These are phyloP conservation scores for Eptatretus atami DNA, from an alignment of 2,797 vertebrate species.

Conservation along the genomic window DNA sequence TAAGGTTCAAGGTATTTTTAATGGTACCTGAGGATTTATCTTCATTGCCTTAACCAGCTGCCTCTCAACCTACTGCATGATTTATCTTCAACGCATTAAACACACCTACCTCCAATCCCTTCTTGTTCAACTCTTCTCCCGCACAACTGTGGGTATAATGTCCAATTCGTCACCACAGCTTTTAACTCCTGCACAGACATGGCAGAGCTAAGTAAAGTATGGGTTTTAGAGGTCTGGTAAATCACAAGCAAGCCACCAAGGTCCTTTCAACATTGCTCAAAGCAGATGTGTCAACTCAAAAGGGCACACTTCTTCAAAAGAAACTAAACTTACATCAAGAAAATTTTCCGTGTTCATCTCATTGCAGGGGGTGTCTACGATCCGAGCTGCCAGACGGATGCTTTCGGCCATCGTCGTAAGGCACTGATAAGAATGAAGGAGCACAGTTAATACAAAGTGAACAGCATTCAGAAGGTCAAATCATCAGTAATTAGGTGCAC, in stretches of 20 bases:
- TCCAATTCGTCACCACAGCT: conserved; percentile 39
- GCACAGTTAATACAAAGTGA: background rate
- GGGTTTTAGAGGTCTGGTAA: too few species aligned
- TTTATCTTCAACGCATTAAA: too few species aligned
- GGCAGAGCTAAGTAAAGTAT: too few species aligned
- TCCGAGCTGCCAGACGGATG: conserved; percentile 56
- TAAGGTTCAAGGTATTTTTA: too few species aligned
- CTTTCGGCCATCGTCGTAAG: conserved; percentile 44
- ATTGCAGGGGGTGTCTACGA: conserved; percentile 75
- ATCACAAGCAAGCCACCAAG: too few species aligned
- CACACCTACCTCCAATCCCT: conserved; percentile 49
- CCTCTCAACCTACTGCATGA: too few species aligned
- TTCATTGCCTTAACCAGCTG: too few species aligned
- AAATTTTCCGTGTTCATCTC: conserved; percentile 87
- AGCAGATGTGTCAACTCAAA: too few species aligned
- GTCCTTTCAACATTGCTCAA: too few species aligned
- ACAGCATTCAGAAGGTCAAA: background rate
- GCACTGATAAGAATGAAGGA: conserved; percentile 20
- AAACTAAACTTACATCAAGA: conserved; percentile 28
- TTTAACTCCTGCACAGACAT: conserved; percentile 47
- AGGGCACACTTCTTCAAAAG: background rate
- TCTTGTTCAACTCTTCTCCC: conserved; percentile 50
- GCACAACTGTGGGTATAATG: conserved; percentile 50
- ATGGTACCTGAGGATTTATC: too few species aligned
- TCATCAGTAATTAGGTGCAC: background rate